Evolutionary conservation across 2,113 vertebrate species (phyloP), one percentile per base, ranked within the genome.

Genomic region (Bambusicola thoracicus): DNA sequence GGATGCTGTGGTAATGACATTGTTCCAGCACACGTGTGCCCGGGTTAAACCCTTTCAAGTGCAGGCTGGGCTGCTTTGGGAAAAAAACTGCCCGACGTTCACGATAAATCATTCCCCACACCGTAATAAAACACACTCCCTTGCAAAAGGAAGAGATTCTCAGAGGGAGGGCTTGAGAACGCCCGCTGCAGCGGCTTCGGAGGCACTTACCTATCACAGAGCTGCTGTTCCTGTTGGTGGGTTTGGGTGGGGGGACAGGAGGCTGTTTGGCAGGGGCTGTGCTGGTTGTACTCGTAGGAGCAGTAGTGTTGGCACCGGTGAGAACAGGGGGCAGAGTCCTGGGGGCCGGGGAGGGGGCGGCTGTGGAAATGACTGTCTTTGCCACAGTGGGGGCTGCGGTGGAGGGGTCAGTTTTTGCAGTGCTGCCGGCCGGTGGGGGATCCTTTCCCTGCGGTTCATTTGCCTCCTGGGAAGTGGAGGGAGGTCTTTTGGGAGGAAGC

Each of bases 241-340:
- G 99, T 87, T 99, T 99, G 92, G 99, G 99, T 38, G 99, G 99
- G 62, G 99, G 99, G 46, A 98, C 1, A 0, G 99, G 99, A 7
- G 99, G 99, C 90, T 99, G 99, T 95, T 99, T 99, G 96, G 97
- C 87, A 84, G 94, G 96, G 86, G 97, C 98, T 20, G 91, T 41
- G 91, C 96, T 94, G 81, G 84, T 79, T 44, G 97, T 68, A 68
- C 89, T 97, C 2, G 75, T 91, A 34, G 97, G 68, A 81, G 81
- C 96, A 94, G 98, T 97, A 63, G 98, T 96, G 95, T 97, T 97
- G 79, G 96, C 92, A 87, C 97, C 97, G 49, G 93, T 72, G 19
- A 97, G 96, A 63, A 96, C 95, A 13, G 98, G 94, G 38, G 98
- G 97, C 83, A 98, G 86, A 66, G 98, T 98, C 85, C 99, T 97